Base-by-base conservation (phyloP, 1,140 invertebrate species). In the Calliphora vicina region DNA sequence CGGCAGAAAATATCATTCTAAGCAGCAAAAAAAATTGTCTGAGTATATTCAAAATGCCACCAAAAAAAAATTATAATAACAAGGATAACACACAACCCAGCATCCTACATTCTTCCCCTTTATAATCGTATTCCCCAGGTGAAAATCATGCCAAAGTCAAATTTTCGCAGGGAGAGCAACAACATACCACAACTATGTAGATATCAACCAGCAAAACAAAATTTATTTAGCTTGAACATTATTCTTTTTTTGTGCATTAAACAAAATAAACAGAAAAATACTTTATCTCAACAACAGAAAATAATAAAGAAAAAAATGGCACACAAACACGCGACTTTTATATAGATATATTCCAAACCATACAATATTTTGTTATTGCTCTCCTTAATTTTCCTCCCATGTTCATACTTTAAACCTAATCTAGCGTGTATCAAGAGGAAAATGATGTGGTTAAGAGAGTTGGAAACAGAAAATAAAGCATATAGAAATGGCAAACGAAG, bases 301-400 rank as follows among this genome's bases (percentile, higher is more conserved):
- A 73, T 23, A 50, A n/a, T 50, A 50, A 71, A 23, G 23, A 73
- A 74, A 35, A 73, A 74, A 35, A 35, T 74, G 35, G 72, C 72
- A 74, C 27, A 74, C 72, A 35, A 74, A 29, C 72, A 74, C 72
- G 72, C 72, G 72, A 74, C 72, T 74, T 74, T 74, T 74, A 13
- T 74, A 23, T 26, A 74, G 4, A 50, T 12, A 17, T 50, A n/a
- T 12, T 50, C 45, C 17, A 50, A 17, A 50, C 45, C 35, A 8
- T 35, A 10, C 35, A 35, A 35, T 23, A 72, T 72, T 72, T 72
- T 17, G 25, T 26, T 72, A 2, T 10, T 26, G 13, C 17, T 72
- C 71, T 12, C 5, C 4, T 26, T 17, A 13, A 26, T 72, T 72
- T 72, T 17, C 23, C 25, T 72, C 71, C 71, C 35, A 35, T 5